Evolutionary conservation across 2,113 vertebrate species (phyloP).

Genomic region (Heliornis fulica): DNA sequence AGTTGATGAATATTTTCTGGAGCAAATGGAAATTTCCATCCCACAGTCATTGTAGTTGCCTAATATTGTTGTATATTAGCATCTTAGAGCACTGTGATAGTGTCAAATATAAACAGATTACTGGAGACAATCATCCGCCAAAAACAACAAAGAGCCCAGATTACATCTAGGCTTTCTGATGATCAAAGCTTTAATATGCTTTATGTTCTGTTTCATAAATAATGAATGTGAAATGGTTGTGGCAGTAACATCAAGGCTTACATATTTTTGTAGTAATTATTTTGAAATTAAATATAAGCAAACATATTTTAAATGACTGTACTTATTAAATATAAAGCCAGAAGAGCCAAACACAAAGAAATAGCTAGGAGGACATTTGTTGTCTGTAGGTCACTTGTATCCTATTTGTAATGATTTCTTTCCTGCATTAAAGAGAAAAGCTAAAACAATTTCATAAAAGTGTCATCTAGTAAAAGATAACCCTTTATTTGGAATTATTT

Average conservation of each 20-base stretch:
- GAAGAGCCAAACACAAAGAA: constrained; percentile 51
- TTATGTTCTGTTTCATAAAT: constrained; percentile 60
- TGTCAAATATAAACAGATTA: constrained; percentile 22
- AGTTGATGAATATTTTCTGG: background rate
- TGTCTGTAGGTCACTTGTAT: constrained; percentile 43
- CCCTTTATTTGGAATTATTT: background rate
- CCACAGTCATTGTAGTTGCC: background rate
- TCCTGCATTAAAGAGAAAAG: constrained; percentile 25
- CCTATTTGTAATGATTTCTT: constrained; percentile 56
- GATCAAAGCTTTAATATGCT: constrained; percentile 52
- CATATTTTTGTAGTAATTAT: constrained; percentile 55
- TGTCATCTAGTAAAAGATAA: constrained; percentile 9
- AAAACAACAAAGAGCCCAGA: constrained; percentile 45
- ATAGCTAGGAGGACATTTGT: constrained; percentile 46
- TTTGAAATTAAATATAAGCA: constrained; percentile 65
- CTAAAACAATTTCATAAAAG: constrained; percentile 19
- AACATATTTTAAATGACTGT: constrained; percentile 50
- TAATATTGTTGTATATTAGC: background rate
- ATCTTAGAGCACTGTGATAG: background rate
- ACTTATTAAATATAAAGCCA: constrained; percentile 54
- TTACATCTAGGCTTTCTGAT: constrained; percentile 39
- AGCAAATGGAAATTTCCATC: constrained; percentile 11
- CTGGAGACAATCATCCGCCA: background rate
- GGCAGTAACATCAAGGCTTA: constrained; percentile 41
- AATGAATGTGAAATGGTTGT: constrained; percentile 59